Evolutionary conservation across 2,888 invertebrate species (phyloP).

Genomic region (Nemoura dubitans): DNA sequence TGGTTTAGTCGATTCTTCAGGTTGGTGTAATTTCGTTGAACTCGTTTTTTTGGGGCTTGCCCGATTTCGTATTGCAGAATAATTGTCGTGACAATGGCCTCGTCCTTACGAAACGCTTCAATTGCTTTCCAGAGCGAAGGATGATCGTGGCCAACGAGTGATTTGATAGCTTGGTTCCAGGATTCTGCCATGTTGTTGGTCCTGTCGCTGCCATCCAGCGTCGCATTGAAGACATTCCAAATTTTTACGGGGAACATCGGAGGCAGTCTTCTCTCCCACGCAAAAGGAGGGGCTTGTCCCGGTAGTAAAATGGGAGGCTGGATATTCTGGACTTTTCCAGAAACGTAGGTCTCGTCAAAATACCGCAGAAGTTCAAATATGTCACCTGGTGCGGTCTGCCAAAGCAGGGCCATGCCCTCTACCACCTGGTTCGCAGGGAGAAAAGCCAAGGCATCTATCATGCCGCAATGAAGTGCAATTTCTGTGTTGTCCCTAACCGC

Average conservation of each 20-base stretch:
- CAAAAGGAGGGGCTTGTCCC: too few relatives aligned
- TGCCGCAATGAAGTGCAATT: background rate
- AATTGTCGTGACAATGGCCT: too few relatives aligned
- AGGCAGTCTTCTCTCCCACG: background rate
- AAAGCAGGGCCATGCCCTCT: background rate
- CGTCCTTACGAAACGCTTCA: too few relatives aligned
- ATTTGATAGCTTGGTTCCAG: background rate
- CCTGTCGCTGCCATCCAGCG: background rate
- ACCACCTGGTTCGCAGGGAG: background rate
- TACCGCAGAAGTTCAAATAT: background rate
- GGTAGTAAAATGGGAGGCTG: too few relatives aligned
- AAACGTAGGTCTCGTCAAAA: conserved; percentile 14
- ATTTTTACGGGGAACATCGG: background rate
- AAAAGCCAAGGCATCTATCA: conserved; percentile 16
- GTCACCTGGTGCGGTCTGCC: background rate
- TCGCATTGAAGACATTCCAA: background rate
- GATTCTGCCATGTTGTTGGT: background rate
- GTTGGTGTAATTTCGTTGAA: too few relatives aligned
- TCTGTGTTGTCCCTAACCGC: background rate
- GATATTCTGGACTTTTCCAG: background rate
- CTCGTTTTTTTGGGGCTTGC: too few relatives aligned
- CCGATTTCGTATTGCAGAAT: too few relatives aligned
- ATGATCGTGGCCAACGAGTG: background rate
- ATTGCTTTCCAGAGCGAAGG: conserved; percentile 14
- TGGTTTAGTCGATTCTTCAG: too few relatives aligned